Evolutionary conservation across 2,888 invertebrate species (phyloP).

Genomic region (Asteroscopus sphinx): DNA sequence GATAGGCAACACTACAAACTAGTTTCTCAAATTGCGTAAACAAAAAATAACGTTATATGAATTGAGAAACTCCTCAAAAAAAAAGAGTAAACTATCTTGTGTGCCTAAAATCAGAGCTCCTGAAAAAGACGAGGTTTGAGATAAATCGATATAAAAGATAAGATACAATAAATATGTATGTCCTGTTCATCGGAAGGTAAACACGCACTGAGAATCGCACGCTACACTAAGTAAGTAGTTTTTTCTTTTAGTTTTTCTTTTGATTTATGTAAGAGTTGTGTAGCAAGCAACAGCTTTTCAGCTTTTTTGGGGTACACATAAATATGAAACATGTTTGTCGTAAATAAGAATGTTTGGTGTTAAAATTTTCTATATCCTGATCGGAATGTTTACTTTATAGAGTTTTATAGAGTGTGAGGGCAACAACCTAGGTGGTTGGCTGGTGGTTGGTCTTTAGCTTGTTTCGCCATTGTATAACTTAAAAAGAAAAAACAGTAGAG

Average conservation of each 20-base stretch:
- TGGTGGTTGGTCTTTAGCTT: too few relatives aligned
- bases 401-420: too few relatives aligned
- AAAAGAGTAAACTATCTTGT: background rate
- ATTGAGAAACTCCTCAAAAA: too few relatives aligned
- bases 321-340: background rate
- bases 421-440: too few relatives aligned
- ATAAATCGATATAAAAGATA: constrained; percentile 2
- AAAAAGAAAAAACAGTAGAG: too few relatives aligned
- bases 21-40: too few relatives aligned
- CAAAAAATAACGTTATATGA: too few relatives aligned
- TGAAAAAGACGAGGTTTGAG: background rate
- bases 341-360: background rate
- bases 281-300: background rate
- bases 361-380: too few relatives aligned
- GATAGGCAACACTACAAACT: too few relatives aligned
- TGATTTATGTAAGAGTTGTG: constrained; percentile 3
- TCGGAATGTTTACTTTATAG: too few relatives aligned
- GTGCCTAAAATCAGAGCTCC: background rate
- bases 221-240: constrained; percentile 3
- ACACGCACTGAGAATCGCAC: constrained; percentile 8
- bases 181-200: constrained; percentile 2
- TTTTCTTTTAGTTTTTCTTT: constrained; percentile 1
- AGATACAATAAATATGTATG: constrained; percentile 7
- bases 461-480: too few relatives aligned
- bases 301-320: background rate